Percentiles rank a stretch among this genome's conserved stretches.
Evolutionary conservation across 2,797 vertebrate genomes (phyloP).

Genomic region (Margarornis squamiger): DNA sequence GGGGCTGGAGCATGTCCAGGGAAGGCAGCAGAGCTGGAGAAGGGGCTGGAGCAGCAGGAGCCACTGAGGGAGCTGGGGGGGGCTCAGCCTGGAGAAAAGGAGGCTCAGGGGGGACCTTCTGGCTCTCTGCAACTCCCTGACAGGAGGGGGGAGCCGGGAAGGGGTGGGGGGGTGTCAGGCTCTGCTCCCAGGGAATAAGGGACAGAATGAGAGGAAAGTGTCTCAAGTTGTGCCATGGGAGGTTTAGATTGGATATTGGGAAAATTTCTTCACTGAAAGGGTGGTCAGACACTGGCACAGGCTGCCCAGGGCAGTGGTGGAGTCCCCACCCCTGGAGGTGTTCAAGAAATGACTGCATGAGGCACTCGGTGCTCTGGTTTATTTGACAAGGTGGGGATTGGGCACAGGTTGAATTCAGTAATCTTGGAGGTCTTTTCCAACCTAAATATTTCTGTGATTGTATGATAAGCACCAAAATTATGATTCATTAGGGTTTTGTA

Average conservation of each 20-base stretch:
- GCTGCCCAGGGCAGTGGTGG: neutral
- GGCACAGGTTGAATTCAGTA: neutral
- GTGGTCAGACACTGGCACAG: neutral
- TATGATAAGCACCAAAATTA: neutral
- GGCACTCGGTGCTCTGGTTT: neutral
- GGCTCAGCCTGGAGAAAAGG: neutral
- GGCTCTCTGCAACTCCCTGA: neutral
- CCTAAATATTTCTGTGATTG: neutral
- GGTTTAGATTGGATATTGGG: neutral
- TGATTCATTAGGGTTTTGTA: neutral
- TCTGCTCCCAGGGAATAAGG: neutral
- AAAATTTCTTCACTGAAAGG: neutral
- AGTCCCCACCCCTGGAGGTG: neutral
- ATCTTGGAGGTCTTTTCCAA: neutral
- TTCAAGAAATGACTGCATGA: accelerated
- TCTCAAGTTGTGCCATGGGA: accelerated
- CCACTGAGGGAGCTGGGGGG: neutral
- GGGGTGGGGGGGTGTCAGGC: accelerated
- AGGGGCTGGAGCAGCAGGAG: neutral
- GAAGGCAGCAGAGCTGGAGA: neutral
- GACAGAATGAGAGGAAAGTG: accelerated
- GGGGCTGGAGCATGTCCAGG: accelerated
- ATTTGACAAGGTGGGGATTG: neutral
- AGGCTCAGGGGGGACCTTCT: neutral
- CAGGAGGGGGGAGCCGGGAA: neutral